Evolutionary conservation across 2,888 invertebrate species (phyloP), one percentile per base, ranked within the genome.

Genomic region (Halictus ligatus): DNA sequence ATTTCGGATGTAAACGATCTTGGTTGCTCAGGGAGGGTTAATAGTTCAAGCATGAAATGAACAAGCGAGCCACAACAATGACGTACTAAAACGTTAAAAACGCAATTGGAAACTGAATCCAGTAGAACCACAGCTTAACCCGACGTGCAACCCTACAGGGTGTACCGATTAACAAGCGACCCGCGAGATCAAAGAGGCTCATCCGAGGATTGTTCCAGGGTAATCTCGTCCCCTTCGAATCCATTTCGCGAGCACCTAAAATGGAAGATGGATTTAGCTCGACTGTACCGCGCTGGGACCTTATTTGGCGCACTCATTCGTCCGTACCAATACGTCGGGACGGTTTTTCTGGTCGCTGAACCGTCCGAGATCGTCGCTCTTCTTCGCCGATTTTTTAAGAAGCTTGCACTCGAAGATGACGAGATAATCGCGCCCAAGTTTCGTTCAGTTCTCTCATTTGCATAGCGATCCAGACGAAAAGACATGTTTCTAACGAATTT

Each of bases 61-160:
- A 6, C 18, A 50, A 6, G 50, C 6, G 50, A 50, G 50, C 50
- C 7, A 18, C 2, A 3, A 43, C 43, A 43, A 4, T 43, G 43
- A 0, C 8, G 8, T 43, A 43, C 5, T 50, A 50, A 18, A 2
- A 50, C 6, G 50, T 50, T 50, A 15, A 18, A 50, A 50, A 18
- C 2, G 18, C 2, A 54, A 54, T 54, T n/a, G 54, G 3, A n/a
- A n/a, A n/a, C n/a, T 54, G 10, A n/a, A 10, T 1, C 21, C 21
- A 54, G 54, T 54, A 54, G n/a, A 54, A 54, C 10, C n/a, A n/a
- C 21, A 54, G 10, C 54, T 3, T 85, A 87, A 85, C 85, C 83
- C 81, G 87, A 88, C 40, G 82, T 80, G 81, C 88, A 84, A 76
- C 80, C 89, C 84, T 91, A 89, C 75, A 89, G 80, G 89, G 87